These are phyloP conservation scores for Sarotherodon lohbergeri DNA, from an alignment of 2,113 vertebrate genomes.

Conservation along the genomic window DNA sequence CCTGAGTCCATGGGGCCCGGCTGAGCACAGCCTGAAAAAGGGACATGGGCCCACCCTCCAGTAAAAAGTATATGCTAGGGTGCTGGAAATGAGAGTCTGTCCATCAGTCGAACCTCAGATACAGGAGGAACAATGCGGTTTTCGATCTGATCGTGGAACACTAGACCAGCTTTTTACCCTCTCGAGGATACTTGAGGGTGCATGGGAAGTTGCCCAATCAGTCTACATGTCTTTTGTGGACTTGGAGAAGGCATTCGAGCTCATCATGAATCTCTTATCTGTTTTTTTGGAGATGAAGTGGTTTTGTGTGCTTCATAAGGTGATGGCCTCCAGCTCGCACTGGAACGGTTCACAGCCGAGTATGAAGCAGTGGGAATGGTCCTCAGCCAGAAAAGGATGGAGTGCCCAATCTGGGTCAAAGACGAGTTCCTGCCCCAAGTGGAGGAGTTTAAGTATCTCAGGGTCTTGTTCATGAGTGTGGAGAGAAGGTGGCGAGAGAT, in stretches of 20 bases:
- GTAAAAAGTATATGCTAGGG: too few relatives aligned
- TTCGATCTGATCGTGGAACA: not conserved
- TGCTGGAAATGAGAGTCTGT: not conserved
- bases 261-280: not conserved
- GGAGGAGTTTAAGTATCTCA: not conserved
- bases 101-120: not conserved
- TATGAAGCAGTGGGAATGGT: not conserved
- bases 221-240: not conserved
- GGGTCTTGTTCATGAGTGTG: not conserved
- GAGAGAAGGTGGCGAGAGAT: not conserved
- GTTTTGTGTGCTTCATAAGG: not conserved
- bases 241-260: not conserved
- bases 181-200: not conserved
- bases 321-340: not conserved
- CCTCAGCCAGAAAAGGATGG: not conserved
- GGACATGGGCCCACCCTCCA: too few relatives aligned
- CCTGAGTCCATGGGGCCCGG: too few relatives aligned
- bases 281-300: not conserved
- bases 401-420: not conserved
- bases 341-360: fast-evolving
- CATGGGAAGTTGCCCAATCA: not conserved
- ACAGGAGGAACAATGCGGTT: not conserved
- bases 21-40: too few relatives aligned
- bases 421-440: not conserved
- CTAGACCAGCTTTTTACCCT: not conserved